Conservation (phyloP, 2,113 vertebrate genomes). For the Piprites chloris region DNA sequence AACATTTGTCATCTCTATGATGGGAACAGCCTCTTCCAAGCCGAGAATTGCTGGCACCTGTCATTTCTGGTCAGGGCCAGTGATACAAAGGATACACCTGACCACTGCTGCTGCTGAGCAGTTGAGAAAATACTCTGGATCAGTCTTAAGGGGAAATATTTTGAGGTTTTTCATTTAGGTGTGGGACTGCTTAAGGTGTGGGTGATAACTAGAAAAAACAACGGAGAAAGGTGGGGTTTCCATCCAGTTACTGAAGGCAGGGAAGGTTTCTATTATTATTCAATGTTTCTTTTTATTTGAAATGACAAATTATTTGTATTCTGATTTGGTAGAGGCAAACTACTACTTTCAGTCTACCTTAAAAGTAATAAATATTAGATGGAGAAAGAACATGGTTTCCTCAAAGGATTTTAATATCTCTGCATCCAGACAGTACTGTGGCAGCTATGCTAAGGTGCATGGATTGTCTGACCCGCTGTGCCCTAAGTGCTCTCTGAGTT, state of each 20-base stretch:
- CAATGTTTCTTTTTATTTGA: background rate
- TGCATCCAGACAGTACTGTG: background rate
- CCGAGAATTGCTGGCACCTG: background rate
- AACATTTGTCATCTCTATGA: background rate
- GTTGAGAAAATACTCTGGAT: background rate
- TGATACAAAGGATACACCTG: background rate
- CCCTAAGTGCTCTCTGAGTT: background rate
- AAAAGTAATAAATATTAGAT: background rate
- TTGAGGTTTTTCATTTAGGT: background rate
- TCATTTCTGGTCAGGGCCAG: background rate
- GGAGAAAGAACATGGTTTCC: background rate
- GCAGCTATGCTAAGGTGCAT: background rate
- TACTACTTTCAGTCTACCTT: background rate
- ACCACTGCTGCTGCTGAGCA: background rate
- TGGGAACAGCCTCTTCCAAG: background rate
- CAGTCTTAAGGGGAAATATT: background rate
- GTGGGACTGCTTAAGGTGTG: background rate
- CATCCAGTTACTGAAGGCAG: background rate
- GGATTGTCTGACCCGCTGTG: background rate
- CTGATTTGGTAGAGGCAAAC: background rate
- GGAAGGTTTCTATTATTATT: background rate
- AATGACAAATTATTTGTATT: background rate
- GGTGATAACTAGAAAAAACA: background rate
- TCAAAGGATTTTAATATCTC: background rate
- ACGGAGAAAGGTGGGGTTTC: background rate